Base-by-base conservation (phyloP, 1,140 invertebrate genomes). In the Copidosoma floridanum region DNA sequence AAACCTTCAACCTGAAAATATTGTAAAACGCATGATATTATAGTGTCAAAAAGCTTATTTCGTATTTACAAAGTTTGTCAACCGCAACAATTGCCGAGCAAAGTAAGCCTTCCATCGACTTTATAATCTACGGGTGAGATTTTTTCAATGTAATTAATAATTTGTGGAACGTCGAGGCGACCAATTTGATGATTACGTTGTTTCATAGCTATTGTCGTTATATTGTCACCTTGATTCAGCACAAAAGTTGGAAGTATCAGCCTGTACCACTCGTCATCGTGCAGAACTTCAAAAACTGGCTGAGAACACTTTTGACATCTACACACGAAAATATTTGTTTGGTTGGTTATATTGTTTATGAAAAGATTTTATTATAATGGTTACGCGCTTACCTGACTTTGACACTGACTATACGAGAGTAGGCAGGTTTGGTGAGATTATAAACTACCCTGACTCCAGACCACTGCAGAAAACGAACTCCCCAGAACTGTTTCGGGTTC, bases 221-320 rank as follows among this genome's bases (percentile, higher is more conserved):
- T 82, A 8, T 85, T 86, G 65, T 91, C 89, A 14, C 89, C 89
- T 8, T 89, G 89, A 2, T 78, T 72, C 1, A 85, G 80, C 8
- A 92, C 71, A 67, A 87, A 92, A 48, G 82, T 81, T 32, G 82
- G 78, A 26, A 86, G 77, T 2, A 85, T 76, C 1, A 92, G 71
- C 11, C 82, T 81, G 72, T 92, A 92, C 32, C 80, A 78, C 57
- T 79, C 68, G 10, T 81, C 68, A 2, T 66, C 20, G 29, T 82
- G 71, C 12, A 88, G 68, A 0, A 81, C 70, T 62, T 83, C 76
- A 68, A 85, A 91, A 2, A 65, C 70, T 7, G 90, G 90, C 21
- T 88, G 76, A 7, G 81, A 73, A 71, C 90, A 92, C 3, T 82
- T 72, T 5, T 82, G 74, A 67, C 90, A 92, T 16, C 87, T 83